phyloP scores from a whole-genome alignment of 2,888 invertebrate genomes.

The Lutraria lutraria region DNA sequence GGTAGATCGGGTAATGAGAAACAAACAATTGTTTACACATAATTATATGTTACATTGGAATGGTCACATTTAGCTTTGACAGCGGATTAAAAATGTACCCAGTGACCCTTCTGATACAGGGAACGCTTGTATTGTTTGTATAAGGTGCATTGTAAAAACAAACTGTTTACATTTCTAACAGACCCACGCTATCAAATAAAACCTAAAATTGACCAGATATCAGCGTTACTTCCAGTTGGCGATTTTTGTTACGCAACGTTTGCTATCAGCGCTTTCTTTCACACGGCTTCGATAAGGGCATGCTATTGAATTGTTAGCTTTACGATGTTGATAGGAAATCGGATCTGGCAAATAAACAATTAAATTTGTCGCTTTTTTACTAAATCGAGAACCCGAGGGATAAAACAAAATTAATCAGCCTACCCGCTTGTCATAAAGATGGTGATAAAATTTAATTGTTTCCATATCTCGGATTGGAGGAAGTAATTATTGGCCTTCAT shows the following conservation, averaged over 20 bases:
- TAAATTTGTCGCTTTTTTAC: not conserved
- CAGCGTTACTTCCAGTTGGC: not conserved
- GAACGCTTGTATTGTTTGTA: not conserved
- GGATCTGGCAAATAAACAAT: not conserved
- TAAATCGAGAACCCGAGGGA: too few relatives aligned
- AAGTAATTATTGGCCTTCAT: not conserved
- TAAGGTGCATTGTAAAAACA: not conserved
- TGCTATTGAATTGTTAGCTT: not conserved
- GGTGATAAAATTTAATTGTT: not conserved
- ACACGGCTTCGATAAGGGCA: slow-evolving; percentile 14
- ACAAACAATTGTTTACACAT: not conserved
- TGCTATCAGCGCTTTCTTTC: not conserved
- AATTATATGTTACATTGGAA: not conserved
- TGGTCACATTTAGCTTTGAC: not conserved
- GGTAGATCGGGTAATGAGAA: not conserved
- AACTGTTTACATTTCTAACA: not conserved
- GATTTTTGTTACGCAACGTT: slow-evolving; percentile 22
- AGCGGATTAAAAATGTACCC: slow-evolving; percentile 21
- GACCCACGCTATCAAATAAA: slow-evolving; percentile 5
- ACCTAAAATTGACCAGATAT: not conserved
- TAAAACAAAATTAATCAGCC: too few relatives aligned
- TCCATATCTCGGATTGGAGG: not conserved
- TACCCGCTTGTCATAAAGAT: not conserved
- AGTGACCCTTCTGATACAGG: not conserved
- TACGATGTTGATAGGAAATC: not conserved